phyloP scores from a whole-genome alignment of 1,140 invertebrate species.

The Zaprionus lachaisei region DNA sequence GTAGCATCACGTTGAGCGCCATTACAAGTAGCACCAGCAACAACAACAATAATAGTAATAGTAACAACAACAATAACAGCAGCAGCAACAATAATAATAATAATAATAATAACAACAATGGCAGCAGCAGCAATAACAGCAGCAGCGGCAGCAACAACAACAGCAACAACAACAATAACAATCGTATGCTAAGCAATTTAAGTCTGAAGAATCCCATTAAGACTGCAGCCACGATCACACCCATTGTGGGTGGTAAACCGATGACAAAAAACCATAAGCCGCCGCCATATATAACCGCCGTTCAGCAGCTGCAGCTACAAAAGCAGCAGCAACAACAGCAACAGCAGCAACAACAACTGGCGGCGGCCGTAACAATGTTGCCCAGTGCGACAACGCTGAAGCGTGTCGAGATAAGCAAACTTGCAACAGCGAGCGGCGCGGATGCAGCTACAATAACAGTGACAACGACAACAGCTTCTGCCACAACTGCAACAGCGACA shows the following conservation, averaged over 20 bases:
- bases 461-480: conserved; percentile 31
- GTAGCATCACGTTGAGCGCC: conserved; percentile 76
- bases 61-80: conserved; percentile 48
- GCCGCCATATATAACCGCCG: conserved; percentile 81
- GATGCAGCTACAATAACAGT: conserved; percentile 42
- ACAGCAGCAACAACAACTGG: conserved; percentile 77
- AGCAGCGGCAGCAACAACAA: conserved; percentile 39
- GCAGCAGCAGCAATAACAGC: conserved; percentile 27
- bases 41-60: conserved; percentile 37
- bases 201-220: conserved; percentile 73
- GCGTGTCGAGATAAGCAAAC: conserved; percentile 75
- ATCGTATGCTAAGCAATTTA: conserved; percentile 57
- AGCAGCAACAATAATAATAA: conserved; percentile 14
- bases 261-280: conserved; percentile 84
- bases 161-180: conserved; percentile 42
- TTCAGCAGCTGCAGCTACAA: conserved; percentile 79
- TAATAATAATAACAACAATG: conserved; percentile 5
- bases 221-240: conserved; percentile 76
- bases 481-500: conserved; percentile 32
- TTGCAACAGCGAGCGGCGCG: conserved; percentile 19
- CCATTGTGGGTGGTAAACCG: conserved; percentile 77
- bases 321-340: conserved; percentile 79
- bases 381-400: conserved; percentile 80
- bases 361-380: conserved; percentile 80
- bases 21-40: conserved; percentile 49